These are phyloP conservation scores for Parazoanthus darwini DNA, from an alignment of 92 coral and sea anemone species.

Conservation along the genomic window DNA sequence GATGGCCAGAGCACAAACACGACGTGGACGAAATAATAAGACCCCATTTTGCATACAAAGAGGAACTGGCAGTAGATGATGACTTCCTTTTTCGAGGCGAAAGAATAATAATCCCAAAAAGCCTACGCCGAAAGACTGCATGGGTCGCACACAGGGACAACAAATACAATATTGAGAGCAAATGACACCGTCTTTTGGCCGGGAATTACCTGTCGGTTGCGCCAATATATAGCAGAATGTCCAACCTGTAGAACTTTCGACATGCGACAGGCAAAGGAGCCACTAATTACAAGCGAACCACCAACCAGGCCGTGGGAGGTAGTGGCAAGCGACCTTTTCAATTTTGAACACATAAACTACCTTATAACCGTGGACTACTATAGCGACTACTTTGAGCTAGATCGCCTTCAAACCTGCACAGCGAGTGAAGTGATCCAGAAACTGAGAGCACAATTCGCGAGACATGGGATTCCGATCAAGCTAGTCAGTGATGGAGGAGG, in stretches of 20 bases:
- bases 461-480: not conserved
- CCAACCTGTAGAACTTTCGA: not conserved
- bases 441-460: not conserved
- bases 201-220: not conserved
- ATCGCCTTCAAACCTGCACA: not conserved
- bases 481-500: not conserved
- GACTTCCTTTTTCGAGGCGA: not conserved
- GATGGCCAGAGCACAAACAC: not conserved
- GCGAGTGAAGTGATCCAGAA: not conserved
- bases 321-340: not conserved
- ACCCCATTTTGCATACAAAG: not conserved
- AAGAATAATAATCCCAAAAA: not conserved
- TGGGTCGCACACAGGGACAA: not conserved
- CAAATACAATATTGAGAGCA: not conserved
- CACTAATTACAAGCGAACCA: not conserved
- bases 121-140: not conserved
- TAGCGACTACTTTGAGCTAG: not conserved
- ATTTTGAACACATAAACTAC: not conserved
- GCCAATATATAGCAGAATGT: not conserved
- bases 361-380: not conserved
- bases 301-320: not conserved
- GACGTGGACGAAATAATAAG: not conserved
- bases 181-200: not conserved
- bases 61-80: not conserved
- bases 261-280: not conserved